These are phyloP conservation scores for Heterocephalus glaber DNA, from an alignment of 2,113 vertebrate genomes.

Conservation along the genomic window DNA sequence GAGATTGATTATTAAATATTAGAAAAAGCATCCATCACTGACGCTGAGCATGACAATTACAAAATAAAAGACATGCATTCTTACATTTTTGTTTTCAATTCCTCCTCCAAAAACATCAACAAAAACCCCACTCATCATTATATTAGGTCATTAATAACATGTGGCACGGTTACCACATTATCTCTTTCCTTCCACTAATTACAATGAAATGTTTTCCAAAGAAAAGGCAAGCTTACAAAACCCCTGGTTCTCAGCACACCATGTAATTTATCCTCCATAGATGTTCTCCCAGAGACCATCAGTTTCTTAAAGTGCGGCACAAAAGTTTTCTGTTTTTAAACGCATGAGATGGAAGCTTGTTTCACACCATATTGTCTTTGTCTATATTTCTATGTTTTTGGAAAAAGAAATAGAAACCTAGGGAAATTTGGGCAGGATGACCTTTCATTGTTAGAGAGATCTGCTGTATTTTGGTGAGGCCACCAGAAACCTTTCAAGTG, in stretches of 20 bases:
- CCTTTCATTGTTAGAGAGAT: background rate
- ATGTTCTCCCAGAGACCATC: constrained; percentile 61
- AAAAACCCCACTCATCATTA: background rate
- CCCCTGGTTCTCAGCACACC: constrained; percentile 71
- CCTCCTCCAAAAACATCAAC: background rate
- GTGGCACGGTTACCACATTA: constrained; percentile 37
- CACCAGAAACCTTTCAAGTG: background rate
- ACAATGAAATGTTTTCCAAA: constrained; percentile 77
- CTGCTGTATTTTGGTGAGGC: background rate
- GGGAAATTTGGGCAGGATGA: background rate
- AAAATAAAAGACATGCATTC: constrained; percentile 75
- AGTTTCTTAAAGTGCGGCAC: background rate
- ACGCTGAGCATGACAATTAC: constrained; percentile 65
- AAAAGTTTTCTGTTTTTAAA: constrained; percentile 32
- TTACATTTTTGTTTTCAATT: background rate
- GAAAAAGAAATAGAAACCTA: background rate
- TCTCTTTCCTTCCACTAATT: constrained; percentile 22
- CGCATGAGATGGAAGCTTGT: background rate
- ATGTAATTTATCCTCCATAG: constrained; percentile 71
- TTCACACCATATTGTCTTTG: background rate
- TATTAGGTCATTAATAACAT: constrained; percentile 70
- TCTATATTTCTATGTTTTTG: background rate
- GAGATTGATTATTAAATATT: constrained; percentile 83
- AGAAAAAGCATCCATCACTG: constrained; percentile 74
- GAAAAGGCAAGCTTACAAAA: constrained; percentile 54